These are phyloP conservation scores for Onychostoma macrolepis DNA, from an alignment of 2,113 vertebrate species.

Conservation along the genomic window DNA sequence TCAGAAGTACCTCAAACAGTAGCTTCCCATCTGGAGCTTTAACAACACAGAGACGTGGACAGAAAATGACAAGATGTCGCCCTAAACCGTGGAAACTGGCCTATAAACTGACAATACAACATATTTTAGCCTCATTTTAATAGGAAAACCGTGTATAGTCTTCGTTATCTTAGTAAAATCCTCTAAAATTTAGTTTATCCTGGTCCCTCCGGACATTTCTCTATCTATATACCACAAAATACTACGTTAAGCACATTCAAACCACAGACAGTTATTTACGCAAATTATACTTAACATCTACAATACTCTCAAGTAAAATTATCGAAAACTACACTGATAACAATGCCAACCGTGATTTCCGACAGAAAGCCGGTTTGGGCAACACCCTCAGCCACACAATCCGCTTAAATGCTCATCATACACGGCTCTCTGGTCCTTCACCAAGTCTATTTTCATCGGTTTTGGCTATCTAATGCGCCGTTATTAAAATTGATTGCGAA, in stretches of 20 bases:
- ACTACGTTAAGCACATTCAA: not conserved
- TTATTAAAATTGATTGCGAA: not conserved
- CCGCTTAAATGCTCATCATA: not conserved
- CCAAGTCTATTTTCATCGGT: not conserved
- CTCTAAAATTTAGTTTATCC: not conserved
- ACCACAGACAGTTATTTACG: not conserved
- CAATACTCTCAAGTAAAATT: not conserved
- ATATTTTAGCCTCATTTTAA: not conserved
- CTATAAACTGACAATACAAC: not conserved
- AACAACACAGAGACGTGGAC: not conserved
- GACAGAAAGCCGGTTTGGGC: constrained; percentile 45
- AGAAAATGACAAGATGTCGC: constrained; percentile 3
- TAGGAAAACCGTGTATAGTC: not conserved
- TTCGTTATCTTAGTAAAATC: not conserved
- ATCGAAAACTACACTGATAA: not conserved
- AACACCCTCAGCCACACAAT: constrained; percentile 31
- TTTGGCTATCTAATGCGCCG: too few species aligned
- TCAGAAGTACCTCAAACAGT: too few species aligned
- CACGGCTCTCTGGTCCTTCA: not conserved
- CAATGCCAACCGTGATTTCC: not conserved
- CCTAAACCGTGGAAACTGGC: not conserved
- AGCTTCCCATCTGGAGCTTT: not conserved
- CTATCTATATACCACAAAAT: not conserved
- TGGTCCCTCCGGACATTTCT: not conserved
- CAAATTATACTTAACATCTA: not conserved